These are phyloP conservation scores for Apocheima hispidaria DNA, from an alignment of 2,888 invertebrate species.

Conservation along the genomic window DNA sequence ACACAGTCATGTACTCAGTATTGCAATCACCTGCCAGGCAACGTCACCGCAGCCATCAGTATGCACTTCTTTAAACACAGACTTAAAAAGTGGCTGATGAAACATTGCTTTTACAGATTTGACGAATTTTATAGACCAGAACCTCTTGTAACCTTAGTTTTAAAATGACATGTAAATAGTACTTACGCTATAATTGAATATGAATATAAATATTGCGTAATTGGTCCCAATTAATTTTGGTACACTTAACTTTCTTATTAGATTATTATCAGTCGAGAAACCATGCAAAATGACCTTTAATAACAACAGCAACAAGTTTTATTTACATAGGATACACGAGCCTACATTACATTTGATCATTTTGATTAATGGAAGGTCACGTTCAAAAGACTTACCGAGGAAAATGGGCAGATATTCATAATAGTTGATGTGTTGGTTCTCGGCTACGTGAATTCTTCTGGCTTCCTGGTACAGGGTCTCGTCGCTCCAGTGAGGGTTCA, in stretches of 20 bases:
- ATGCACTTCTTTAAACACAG: no score
- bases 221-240: not conserved
- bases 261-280: not conserved
- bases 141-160: no score
- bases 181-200: not conserved
- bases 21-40: no score
- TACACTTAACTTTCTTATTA: not conserved
- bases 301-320: slow-evolving; percentile 10
- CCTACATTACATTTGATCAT: not conserved
- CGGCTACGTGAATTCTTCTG: slow-evolving; percentile 88
- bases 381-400: slow-evolving; percentile 81
- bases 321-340: slow-evolving; percentile 5
- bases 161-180: no score
- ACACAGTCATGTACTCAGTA: no score
- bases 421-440: slow-evolving; percentile 91
- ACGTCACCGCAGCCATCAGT: no score
- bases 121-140: no score
- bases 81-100: no score
- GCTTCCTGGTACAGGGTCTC: slow-evolving; percentile 91
- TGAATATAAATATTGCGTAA: not conserved
- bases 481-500: slow-evolving; percentile 92
- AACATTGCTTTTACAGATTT: no score
- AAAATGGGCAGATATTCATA: slow-evolving; percentile 92
- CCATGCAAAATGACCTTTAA: slow-evolving; percentile 5
- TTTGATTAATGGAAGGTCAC: not conserved